Base-by-base conservation (phyloP, 2,888 invertebrate species). In the Portevinia maculata region DNA sequence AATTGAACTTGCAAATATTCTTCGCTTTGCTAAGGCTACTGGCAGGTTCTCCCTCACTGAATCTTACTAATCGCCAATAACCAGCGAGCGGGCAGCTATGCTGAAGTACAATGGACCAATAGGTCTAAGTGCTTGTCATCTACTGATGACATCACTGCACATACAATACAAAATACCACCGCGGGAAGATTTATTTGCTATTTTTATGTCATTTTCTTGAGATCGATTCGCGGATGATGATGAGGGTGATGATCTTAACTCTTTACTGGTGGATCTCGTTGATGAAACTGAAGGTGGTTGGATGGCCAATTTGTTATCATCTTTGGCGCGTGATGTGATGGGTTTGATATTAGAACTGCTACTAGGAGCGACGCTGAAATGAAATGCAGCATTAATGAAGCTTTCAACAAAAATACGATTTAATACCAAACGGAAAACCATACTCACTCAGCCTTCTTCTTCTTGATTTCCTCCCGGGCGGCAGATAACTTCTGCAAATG, bases 381-480 rank as follows among this genome's bases (percentile, higher is more conserved):
- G 3, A 9, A 46, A 46, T 9, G 0, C 28, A 17, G 5, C n/a
- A 11, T 13, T 5, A 11, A n/a, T 41, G 28, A 44, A 13, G 11
- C 13, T 34, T n/a, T 1, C 0, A 53, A 53, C 21, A 28, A 1
- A 19, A 19, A 24, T 13, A 17, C 41, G 44, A 5, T 5, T 19
- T 39, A 11, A 21, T 1, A 11, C 11, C 17, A 44, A 44, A 44
- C 21, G 7, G 0, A n/a, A 15, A 28, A 17, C 21, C 44, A 15
- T 44, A 81, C 81, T 81, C 17, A 76, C 79, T 76, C 75, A 48
- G 75, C 41, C 37, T 75, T 81, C 28, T 70, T 76, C 9, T 60
- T 41, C 11, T 62, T 41, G 39, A 41, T 41, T 11, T 74, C 64
- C 3, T 76, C 76, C 3, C 81, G 30, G n/a, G 60, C 19, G 0